Percentiles rank a stretch among this genome's conserved stretches.
Evolutionary conservation across 35 echinoderm and acorn worm species (phyloP).

Genomic region (Ptychodera flava): DNA sequence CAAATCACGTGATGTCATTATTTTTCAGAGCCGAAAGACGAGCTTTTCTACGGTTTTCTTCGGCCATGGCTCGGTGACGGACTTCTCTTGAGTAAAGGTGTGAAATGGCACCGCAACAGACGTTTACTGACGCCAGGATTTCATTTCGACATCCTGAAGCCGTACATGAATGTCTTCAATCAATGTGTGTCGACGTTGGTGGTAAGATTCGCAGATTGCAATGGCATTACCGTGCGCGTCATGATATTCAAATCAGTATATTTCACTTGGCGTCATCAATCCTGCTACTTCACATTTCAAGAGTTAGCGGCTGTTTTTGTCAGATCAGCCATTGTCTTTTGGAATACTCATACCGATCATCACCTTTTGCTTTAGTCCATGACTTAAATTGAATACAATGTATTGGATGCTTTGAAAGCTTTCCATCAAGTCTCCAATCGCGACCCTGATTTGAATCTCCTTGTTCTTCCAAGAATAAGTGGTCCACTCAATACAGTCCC

Average conservation of each 20-base stretch:
- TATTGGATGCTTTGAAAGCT: too few species aligned
- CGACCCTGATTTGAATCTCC: too few species aligned
- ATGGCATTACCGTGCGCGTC: neutral
- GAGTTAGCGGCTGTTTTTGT: too few species aligned
- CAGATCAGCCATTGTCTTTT: too few species aligned
- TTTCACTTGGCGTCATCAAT: too few species aligned
- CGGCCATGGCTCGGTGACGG: slow-evolving; percentile 21
- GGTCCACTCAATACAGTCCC: too few species aligned
- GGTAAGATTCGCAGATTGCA: slow-evolving; percentile 2
- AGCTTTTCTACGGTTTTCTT: slow-evolving; percentile 6
- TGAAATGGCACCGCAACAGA: slow-evolving; percentile 17
- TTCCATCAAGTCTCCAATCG: too few species aligned
- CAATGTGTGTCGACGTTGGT: neutral
- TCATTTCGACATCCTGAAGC: slow-evolving; percentile 27
- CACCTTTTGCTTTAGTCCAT: too few species aligned
- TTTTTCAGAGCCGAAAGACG: slow-evolving; percentile 5
- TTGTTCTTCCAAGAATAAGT: too few species aligned
- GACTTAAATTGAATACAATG: too few species aligned
- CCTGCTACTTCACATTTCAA: too few species aligned
- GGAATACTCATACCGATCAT: too few species aligned
- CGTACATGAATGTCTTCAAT: slow-evolving; percentile 9
- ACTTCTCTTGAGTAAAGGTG: slow-evolving; percentile 3
- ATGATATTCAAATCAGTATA: slow-evolving; percentile 3
- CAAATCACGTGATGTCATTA: neutral
- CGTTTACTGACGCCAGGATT: slow-evolving; percentile 13